Conservation (phyloP, 2,888 invertebrate species). For the Nemapogon koenigi region DNA sequence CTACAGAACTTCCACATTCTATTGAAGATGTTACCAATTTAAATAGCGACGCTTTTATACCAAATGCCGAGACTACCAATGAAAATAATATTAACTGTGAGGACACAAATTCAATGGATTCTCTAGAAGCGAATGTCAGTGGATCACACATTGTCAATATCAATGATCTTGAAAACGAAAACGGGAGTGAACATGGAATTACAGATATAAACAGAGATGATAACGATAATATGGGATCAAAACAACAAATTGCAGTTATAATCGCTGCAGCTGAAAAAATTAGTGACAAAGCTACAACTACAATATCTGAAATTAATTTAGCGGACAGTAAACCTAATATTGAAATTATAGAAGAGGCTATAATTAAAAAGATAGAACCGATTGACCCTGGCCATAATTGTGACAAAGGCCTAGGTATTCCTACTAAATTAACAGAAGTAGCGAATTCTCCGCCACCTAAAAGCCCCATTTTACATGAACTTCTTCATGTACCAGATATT, state of each 20-base stretch:
- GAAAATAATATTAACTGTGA: constrained; percentile 33
- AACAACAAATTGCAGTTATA: constrained; percentile 18
- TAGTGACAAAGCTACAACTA: constrained; percentile 12
- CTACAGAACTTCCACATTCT: constrained; percentile 23
- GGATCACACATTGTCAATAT: constrained; percentile 60
- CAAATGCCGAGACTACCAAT: constrained; percentile 33
- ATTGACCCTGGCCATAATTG: constrained; percentile 31
- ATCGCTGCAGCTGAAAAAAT: constrained; percentile 24
- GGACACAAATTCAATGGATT: constrained; percentile 51
- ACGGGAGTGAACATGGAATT: constrained; percentile 38
- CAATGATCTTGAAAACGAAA: constrained; percentile 51
- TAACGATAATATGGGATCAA: constrained; percentile 3
- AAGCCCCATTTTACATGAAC: constrained; percentile 45
- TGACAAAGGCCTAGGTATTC: constrained; percentile 35
- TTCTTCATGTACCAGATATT: constrained; percentile 46
- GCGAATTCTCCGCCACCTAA: constrained; percentile 51
- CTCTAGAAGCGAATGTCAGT: constrained; percentile 58
- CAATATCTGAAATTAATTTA: background rate
- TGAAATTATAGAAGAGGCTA: constrained; percentile 31
- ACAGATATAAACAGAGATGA: constrained; percentile 33
- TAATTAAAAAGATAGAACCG: constrained; percentile 38
- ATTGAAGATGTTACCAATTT: constrained; percentile 41
- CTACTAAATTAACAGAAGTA: constrained; percentile 36
- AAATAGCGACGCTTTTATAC: constrained; percentile 24
- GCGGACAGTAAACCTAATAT: constrained; percentile 1